These are phyloP conservation scores for Choristoneura fumiferana DNA, from an alignment of 1,140 invertebrate species.

Conservation along the genomic window DNA sequence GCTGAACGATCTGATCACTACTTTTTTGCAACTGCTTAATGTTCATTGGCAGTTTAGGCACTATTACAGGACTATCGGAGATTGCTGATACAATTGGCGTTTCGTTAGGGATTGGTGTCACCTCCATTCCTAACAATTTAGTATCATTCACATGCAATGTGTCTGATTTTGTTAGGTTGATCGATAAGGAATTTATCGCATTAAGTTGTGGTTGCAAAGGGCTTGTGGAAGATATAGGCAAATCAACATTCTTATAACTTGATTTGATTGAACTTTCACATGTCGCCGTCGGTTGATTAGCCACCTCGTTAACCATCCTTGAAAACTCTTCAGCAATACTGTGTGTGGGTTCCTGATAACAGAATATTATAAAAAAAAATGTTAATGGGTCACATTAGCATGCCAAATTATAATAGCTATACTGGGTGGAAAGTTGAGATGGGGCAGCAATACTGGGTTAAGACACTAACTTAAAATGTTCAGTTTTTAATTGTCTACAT, in stretches of 20 bases:
- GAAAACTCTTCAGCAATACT: conserved; percentile 62
- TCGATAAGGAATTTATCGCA: conserved; percentile 61
- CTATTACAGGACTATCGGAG: conserved; percentile 71
- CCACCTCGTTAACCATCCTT: conserved; percentile 61
- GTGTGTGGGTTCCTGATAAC: conserved; percentile 42
- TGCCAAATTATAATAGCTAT: no score
- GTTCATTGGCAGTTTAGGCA: conserved; percentile 68
- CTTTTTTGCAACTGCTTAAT: conserved; percentile 58
- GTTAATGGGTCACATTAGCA: no score
- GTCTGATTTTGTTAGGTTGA: conserved; percentile 68
- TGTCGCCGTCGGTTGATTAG: conserved; percentile 48
- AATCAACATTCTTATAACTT: conserved; percentile 50
- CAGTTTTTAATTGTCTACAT: no score
- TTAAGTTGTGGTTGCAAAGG: conserved; percentile 53
- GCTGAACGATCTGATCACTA: conserved; percentile 48
- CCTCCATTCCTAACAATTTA: conserved; percentile 54
- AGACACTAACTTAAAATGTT: no score
- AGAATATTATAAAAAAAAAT: conserved; percentile 22
- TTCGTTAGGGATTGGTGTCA: conserved; percentile 51
- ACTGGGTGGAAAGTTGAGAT: no score
- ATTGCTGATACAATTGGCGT: conserved; percentile 67
- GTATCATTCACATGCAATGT: conserved; percentile 63
- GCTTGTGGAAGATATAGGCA: conserved; percentile 40
- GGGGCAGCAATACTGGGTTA: no score
- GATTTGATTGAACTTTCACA: conserved; percentile 52